Evolutionary conservation across 2,113 vertebrate genomes (phyloP).

Genomic region (Psilopogon haemacephalus): DNA sequence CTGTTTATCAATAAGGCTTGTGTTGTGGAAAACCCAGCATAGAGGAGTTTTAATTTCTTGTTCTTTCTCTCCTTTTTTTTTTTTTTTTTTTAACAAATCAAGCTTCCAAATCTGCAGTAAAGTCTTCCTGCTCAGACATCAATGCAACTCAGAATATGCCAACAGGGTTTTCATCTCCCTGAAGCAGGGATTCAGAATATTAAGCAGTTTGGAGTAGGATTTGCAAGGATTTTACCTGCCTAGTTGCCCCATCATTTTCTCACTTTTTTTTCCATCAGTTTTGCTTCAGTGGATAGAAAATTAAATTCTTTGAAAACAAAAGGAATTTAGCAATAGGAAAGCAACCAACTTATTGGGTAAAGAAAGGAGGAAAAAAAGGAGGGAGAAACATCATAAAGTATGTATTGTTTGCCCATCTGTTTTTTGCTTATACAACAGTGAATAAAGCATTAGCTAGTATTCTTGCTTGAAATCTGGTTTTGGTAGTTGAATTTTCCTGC

Average conservation of each 20-base stretch:
- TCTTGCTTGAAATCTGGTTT: not conserved
- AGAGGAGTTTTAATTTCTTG: slow-evolving; percentile 18
- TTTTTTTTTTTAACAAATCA: not conserved
- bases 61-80: not conserved
- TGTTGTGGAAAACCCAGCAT: slow-evolving; percentile 12
- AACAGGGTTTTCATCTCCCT: slow-evolving; percentile 39
- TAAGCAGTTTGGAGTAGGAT: slow-evolving; percentile 30
- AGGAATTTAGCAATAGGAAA: not conserved
- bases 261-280: slow-evolving; percentile 23
- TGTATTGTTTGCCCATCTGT: not conserved
- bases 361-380: not conserved
- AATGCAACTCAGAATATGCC: not conserved
- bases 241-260: slow-evolving; percentile 35
- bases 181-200: slow-evolving; percentile 48
- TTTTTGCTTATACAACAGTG: not conserved
- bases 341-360: not conserved
- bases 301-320: not conserved
- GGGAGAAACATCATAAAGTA: not conserved
- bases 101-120: not conserved
- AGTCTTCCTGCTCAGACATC: slow-evolving; percentile 25
- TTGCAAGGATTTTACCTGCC: slow-evolving; percentile 56
- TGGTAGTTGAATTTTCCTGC: not conserved
- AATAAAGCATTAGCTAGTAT: not conserved
- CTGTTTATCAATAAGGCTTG: slow-evolving; percentile 1
- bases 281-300: slow-evolving; percentile 39